These are phyloP conservation scores for Cactoblastis cactorum DNA, from an alignment of 2,888 invertebrate genomes.

Conservation along the genomic window DNA sequence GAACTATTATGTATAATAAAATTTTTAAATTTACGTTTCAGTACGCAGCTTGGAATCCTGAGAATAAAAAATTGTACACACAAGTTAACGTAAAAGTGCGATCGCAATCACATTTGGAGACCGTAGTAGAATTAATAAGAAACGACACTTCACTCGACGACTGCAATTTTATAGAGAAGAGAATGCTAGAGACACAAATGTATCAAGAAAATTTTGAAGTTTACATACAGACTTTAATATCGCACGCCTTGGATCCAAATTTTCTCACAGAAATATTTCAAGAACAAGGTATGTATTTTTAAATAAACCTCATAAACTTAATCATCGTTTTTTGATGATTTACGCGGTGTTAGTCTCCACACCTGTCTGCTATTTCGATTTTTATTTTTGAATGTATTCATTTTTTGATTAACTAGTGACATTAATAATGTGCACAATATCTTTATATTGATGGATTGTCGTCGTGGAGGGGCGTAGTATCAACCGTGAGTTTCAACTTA, in stretches of 20 bases:
- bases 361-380: no score
- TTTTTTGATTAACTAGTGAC: no score
- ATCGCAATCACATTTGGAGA: constrained; percentile 87
- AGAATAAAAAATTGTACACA: constrained; percentile 88
- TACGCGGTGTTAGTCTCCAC: no score
- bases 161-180: constrained; percentile 85
- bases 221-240: constrained; percentile 93
- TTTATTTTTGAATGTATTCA: no score
- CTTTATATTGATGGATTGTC: no score
- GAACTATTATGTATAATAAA: no score
- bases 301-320: no score
- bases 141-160: constrained; percentile 85
- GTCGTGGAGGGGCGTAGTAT: no score
- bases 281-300: constrained; percentile 84
- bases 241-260: constrained; percentile 93
- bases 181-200: constrained; percentile 86
- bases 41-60: constrained; percentile 92
- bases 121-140: constrained; percentile 88
- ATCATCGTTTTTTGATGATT: no score
- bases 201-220: constrained; percentile 94
- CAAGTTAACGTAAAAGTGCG: constrained; percentile 88
- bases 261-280: constrained; percentile 93
- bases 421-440: no score
- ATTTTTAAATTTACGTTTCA: constrained; percentile 47
- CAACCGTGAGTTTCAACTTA: no score